Percentiles rank a stretch among this genome's conserved stretches.
These are phyloP conservation scores for Nebria brevicollis DNA, from an alignment of 2,888 invertebrate genomes.

Conservation along the genomic window DNA sequence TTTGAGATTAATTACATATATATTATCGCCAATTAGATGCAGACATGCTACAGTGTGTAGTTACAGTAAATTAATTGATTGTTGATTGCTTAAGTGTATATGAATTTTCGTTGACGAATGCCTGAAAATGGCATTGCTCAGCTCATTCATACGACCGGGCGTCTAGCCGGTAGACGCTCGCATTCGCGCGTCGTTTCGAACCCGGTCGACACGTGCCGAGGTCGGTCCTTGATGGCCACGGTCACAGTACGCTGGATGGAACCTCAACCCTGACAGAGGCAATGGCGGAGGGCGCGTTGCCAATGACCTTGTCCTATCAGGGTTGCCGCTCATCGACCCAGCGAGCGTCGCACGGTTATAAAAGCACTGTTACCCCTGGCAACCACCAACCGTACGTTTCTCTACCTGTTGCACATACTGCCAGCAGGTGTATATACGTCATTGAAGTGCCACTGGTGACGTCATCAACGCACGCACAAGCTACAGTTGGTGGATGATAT, in stretches of 20 bases:
- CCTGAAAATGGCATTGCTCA: background rate
- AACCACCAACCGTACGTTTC: background rate
- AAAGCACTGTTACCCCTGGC: slow-evolving; percentile 13
- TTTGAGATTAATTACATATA: too few species aligned
- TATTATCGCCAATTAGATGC: too few species aligned
- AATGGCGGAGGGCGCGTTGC: slow-evolving; percentile 15
- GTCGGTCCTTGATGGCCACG: slow-evolving; percentile 26
- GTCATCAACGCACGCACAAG: slow-evolving; percentile 20
- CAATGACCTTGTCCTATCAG: slow-evolving; percentile 23
- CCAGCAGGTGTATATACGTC: slow-evolving; percentile 12
- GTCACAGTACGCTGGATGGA: background rate
- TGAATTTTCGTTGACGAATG: background rate
- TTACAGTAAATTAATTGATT: too few species aligned
- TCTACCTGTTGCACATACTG: slow-evolving; percentile 14
- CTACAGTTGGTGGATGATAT: slow-evolving; percentile 5
- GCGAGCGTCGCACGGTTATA: background rate
- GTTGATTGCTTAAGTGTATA: too few species aligned
- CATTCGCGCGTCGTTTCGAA: background rate
- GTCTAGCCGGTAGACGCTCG: background rate
- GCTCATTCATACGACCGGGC: slow-evolving; percentile 21
- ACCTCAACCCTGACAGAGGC: slow-evolving; percentile 12
- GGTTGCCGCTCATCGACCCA: slow-evolving; percentile 20
- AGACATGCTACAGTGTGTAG: too few species aligned
- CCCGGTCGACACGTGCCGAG: slow-evolving; percentile 32
- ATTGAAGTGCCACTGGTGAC: slow-evolving; percentile 14